Percentiles rank a stretch among this genome's conserved stretches.
These are phyloP conservation scores for Rhombomys opimus DNA, from an alignment of 2,113 vertebrate species.

Conservation along the genomic window DNA sequence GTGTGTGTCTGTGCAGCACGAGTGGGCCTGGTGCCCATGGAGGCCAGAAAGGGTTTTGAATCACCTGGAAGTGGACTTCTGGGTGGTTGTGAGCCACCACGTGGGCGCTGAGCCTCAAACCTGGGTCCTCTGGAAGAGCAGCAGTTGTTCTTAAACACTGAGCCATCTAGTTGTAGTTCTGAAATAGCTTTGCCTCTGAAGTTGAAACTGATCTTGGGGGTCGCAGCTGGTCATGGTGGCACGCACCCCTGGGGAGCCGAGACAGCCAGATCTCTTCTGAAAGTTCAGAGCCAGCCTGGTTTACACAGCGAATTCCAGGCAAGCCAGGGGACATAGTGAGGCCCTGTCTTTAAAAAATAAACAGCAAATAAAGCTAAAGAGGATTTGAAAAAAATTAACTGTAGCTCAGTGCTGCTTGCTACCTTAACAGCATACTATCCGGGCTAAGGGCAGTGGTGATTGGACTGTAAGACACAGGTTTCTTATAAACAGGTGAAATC, in stretches of 20 bases:
- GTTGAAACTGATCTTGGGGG: conserved; percentile 8
- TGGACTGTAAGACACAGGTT: background rate
- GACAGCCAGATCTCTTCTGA: background rate
- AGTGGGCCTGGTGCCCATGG: background rate
- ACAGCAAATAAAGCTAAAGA: background rate
- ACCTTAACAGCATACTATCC: background rate
- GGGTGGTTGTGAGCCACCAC: background rate
- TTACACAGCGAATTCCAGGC: background rate
- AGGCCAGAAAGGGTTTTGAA: background rate
- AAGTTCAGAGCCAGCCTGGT: background rate
- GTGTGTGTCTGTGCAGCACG: background rate
- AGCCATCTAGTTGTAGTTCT: background rate
- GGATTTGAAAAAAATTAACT: background rate
- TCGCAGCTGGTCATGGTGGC: background rate
- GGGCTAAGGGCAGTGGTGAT: background rate
- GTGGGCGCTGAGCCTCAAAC: background rate
- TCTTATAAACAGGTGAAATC: background rate
- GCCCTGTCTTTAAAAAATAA: background rate
- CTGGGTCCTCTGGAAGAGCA: background rate
- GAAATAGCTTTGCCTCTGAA: background rate
- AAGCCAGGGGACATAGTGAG: background rate
- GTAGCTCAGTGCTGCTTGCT: background rate
- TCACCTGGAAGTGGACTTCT: background rate
- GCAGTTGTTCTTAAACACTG: background rate
- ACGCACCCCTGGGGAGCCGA: background rate